These are phyloP conservation scores for Polydrusus tereticollis DNA, from an alignment of 2,888 invertebrate species.

Conservation along the genomic window DNA sequence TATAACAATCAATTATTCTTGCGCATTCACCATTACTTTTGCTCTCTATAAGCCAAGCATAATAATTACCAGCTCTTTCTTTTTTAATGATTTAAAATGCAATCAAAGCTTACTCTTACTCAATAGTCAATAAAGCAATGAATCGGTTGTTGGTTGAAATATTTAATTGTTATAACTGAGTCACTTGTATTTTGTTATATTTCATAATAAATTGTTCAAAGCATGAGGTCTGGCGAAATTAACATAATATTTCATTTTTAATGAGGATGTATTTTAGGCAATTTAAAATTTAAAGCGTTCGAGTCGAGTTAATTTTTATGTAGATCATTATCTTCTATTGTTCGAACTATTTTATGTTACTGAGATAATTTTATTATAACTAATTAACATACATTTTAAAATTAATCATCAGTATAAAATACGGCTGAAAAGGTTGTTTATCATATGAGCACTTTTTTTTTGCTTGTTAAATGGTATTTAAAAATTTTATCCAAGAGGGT, in stretches of 20 bases:
- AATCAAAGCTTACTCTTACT: too few relatives aligned
- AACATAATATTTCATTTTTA: conserved; percentile 24
- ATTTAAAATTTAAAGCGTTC: conserved; percentile 33
- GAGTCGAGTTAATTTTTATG: conserved; percentile 9
- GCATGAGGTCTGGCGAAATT: not conserved
- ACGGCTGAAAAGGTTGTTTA: too few relatives aligned
- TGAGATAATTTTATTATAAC: not conserved
- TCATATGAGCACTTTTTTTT: too few relatives aligned
- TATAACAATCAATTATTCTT: not conserved
- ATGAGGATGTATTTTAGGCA: conserved; percentile 45
- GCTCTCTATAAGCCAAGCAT: too few relatives aligned
- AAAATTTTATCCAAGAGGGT: too few relatives aligned
- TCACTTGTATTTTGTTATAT: not conserved
- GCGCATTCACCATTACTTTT: conserved; percentile 36
- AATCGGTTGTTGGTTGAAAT: not conserved
- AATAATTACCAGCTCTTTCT: too few relatives aligned
- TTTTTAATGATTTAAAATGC: too few relatives aligned
- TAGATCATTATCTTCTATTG: conserved; percentile 1
- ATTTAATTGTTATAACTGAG: not conserved
- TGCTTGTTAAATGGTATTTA: too few relatives aligned
- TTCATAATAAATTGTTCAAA: not conserved
- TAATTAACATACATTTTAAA: too few relatives aligned
- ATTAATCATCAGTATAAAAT: too few relatives aligned
- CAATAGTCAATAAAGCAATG: too few relatives aligned
- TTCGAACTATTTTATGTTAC: not conserved